Evolutionary conservation across 2,888 invertebrate genomes (phyloP).

Genomic region (Ceriagrion tenellum): DNA sequence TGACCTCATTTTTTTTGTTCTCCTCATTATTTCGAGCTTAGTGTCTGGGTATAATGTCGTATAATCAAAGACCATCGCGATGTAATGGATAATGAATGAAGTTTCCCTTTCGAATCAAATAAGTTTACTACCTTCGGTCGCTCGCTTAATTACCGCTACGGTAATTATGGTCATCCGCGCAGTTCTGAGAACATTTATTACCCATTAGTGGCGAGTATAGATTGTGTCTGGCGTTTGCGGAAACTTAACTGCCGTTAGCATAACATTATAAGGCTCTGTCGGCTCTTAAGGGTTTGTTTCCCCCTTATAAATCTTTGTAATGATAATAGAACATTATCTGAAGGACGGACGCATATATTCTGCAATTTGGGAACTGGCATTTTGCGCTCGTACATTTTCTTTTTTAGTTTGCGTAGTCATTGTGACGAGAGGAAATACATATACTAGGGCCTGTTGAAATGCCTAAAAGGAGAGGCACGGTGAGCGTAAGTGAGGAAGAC

Average conservation of each 20-base stretch:
- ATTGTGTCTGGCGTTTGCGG: neutral
- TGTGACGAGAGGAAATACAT: too few species aligned
- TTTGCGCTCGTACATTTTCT: too few species aligned
- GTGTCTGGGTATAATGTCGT: neutral
- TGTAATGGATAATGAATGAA: neutral
- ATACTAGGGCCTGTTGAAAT: too few species aligned
- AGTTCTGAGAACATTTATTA: neutral
- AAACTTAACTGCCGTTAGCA: neutral
- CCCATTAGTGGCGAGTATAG: neutral
- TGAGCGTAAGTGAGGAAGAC: too few species aligned
- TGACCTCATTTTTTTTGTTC: neutral
- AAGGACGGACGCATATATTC: too few species aligned
- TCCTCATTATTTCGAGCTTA: neutral
- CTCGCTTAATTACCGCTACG: conserved; percentile 8
- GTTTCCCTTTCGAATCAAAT: neutral
- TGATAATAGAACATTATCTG: too few species aligned
- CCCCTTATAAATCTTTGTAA: too few species aligned
- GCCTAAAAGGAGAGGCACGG: too few species aligned
- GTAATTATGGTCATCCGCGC: neutral
- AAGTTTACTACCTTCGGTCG: neutral
- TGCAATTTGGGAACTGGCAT: too few species aligned
- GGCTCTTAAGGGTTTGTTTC: too few species aligned
- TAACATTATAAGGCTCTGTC: neutral
- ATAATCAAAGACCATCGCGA: neutral
- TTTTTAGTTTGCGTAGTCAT: too few species aligned